Base-by-base conservation (phyloP, 2,113 vertebrate genomes). In the Prochilodus magdalenae region DNA sequence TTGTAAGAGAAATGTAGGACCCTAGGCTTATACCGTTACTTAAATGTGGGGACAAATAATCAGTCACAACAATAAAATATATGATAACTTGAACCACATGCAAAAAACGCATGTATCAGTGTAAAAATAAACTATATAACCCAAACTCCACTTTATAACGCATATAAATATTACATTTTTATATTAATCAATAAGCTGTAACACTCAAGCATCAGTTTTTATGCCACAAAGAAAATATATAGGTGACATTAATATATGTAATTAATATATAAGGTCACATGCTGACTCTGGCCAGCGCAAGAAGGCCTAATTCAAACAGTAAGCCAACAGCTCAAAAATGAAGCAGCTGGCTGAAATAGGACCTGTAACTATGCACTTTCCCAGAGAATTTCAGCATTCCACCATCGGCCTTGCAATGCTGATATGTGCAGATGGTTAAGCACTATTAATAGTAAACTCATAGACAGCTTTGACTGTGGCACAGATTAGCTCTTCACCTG, bases 381-480 rank as follows among this genome's bases (percentile, higher is more conserved):
- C 81, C 81, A 79, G 77, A 51, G 65, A 67, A 73, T 69, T 80
- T 80, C 63, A 27, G 36, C 81, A 76, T 70, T 57, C 60, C 62
- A 74, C 22, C 53, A 30, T 69, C 81, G n/a, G 26, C 66, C 60
- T 62, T 73, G 77, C 44, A 59, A 30, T 18, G 33, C 63, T 63
- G 63, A 22, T 70, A 36, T 77, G 72, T 76, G 57, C 60, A 70
- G 85, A 86, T 66, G 66, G 29, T 75, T 84, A 60, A 78, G 88
- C 85, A 80, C 91, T 94, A 93, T 93, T 91, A 92, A 88, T 94
- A 94, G 92, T 81, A 83, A 88, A 88, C 89, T 90, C 89, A 92
- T 82, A 87, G 89, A 85, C 75, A 82, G 78, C 87, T 86, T 84
- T 85, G 86, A 77, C 87, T 90, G 89, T 91, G 90, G 90, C 87